These are phyloP conservation scores for Danaus melanippus DNA, from an alignment of 1,140 invertebrate species.

Conservation along the genomic window DNA sequence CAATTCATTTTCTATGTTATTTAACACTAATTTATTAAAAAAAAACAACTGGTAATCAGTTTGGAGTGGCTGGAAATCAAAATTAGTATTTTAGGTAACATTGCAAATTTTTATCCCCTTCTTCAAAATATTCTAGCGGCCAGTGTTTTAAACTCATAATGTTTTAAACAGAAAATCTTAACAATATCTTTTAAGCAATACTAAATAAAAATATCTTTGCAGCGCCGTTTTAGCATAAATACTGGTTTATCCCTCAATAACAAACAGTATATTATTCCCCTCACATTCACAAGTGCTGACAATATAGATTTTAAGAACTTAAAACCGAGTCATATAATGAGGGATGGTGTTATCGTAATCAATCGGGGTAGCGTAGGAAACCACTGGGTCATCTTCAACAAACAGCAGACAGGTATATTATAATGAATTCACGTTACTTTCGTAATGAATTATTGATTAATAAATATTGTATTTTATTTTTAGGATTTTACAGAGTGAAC, in stretches of 20 bases:
- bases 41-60: too few relatives aligned
- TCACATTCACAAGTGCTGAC: constrained; percentile 65
- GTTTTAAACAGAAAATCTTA: too few relatives aligned
- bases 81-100: too few relatives aligned
- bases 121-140: too few relatives aligned
- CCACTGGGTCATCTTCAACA: constrained; percentile 75
- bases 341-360: constrained; percentile 28
- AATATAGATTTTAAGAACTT: constrained; percentile 67
- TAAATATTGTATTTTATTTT: constrained; percentile 24
- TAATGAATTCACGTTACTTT: constrained; percentile 3
- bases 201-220: constrained; percentile 5
- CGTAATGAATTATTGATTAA: neutral
- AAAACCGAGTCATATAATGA: constrained; percentile 44
- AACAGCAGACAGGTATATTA: constrained; percentile 71
- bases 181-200: too few relatives aligned
- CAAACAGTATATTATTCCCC: constrained; percentile 71
- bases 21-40: too few relatives aligned
- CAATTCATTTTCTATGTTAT: too few relatives aligned
- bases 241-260: constrained; percentile 33
- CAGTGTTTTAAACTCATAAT: too few relatives aligned
- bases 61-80: too few relatives aligned
- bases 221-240: constrained; percentile 61
- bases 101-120: too few relatives aligned
- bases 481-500: constrained; percentile 86
- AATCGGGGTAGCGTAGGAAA: constrained; percentile 36